Base-by-base conservation (phyloP, 2,797 vertebrate genomes). In the Lepus oiostolus region DNA sequence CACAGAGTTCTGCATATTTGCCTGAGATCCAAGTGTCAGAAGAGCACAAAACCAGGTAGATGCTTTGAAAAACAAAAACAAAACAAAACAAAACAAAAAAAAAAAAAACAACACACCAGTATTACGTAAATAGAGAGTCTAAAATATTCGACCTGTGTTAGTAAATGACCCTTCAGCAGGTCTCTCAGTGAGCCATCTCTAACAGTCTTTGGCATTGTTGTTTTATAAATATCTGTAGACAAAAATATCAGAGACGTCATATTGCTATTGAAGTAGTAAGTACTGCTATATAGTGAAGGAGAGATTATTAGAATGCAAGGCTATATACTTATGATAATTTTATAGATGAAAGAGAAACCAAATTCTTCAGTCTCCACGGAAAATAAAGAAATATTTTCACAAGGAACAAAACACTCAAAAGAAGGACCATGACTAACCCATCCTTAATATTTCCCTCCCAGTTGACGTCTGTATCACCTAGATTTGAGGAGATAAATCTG, bases 1-100 rank as follows among this genome's bases (percentile, higher is more conserved):
- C 94, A 83, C 76, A 83, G 75, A 71, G 95, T 86, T 96, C 87
- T 95, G 94, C 95, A 96, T 0, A 0, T 90, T 95, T 97, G 80
- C 93, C 81, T 95, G 95, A 94, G 92, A 91, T 54, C 21, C 67
- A 84, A 97, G 38, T 42, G 95, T 94, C 87, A 86, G 28, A 89
- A 88, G 82, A 93, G 96, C 94, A 96, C 90, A 95, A 92, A 74
- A 30, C 74, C 96, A 76, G 91, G 77, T 28, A 97, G 91, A 97
- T 96, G 77, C 80, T 83, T 79, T 93, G 89, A 58, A 91, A 76
- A 94, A 83, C 75, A 72, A 90, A 82, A 74, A 90, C 2, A 32
- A 32, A 32, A 32, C 32, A 32, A 32, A 32, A n/a, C n/a, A n/a
- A n/a, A n/a, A n/a, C n/a, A 32, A 32, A 32, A 32, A 32, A 32